Percentiles rank a stretch among this genome's conserved stretches.
Evolutionary conservation across 2,113 vertebrate genomes (phyloP).

Genomic region (Dendrocopos noguchii): DNA sequence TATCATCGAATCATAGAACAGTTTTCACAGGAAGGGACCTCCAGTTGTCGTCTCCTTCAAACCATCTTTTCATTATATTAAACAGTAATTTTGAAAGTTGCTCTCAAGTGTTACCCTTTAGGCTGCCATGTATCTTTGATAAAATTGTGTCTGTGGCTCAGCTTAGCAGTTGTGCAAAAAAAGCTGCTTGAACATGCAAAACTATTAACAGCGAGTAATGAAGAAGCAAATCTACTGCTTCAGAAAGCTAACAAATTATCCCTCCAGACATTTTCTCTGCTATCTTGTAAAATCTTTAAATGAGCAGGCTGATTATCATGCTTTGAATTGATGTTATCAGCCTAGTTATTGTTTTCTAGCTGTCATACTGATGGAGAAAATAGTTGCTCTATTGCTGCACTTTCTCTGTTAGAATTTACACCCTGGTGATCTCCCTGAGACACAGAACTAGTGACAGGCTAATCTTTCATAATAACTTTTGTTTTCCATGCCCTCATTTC

Average conservation of each 20-base stretch:
- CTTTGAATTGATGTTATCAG: not conserved
- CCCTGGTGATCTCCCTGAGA: not conserved
- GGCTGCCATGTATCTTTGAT: not conserved
- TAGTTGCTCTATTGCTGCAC: not conserved
- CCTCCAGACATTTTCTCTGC: not conserved
- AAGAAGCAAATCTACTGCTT: not conserved
- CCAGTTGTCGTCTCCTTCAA: not conserved
- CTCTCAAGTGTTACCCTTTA: not conserved
- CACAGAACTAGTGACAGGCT: not conserved
- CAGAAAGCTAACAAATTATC: not conserved
- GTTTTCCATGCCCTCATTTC: not conserved
- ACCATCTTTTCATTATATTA: not conserved
- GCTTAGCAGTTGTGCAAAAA: not conserved
- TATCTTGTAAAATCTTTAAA: not conserved
- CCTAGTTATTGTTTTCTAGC: not conserved
- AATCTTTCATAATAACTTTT: not conserved
- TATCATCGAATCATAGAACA: no score
- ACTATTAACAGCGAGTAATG: not conserved
- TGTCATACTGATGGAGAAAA: not conserved
- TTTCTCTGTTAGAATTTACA: not conserved
- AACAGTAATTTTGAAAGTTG: not conserved
- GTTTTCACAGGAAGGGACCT: no score
- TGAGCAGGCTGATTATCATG: not conserved
- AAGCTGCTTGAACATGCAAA: not conserved
- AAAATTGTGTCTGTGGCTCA: not conserved